A percentile compares a stretch with the other conserved stretches of the same genome.
Conservation (phyloP, 2,113 vertebrate genomes). For the Poeciliopsis prolifica region DNA sequence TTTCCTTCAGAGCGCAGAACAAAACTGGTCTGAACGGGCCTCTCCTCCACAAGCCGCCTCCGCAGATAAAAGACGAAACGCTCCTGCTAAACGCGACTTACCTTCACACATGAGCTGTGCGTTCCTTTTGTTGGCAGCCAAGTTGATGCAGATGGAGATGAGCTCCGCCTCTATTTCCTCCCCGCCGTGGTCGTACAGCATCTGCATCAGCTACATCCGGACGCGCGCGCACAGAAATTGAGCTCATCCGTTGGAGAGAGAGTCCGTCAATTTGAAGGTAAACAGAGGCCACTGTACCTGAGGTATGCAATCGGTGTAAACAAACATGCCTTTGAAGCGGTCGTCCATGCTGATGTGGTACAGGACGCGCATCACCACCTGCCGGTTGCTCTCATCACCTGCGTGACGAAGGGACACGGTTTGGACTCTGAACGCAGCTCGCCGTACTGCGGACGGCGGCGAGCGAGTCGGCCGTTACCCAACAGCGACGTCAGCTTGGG, state of each 20-base stretch:
- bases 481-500: slow-evolving; percentile 91
- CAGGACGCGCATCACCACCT: slow-evolving; percentile 91
- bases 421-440: neutral
- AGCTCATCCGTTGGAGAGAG: neutral
- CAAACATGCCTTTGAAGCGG: slow-evolving; percentile 94
- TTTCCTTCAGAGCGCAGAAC: slow-evolving; percentile 81
- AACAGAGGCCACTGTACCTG: slow-evolving; percentile 81
- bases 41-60: neutral
- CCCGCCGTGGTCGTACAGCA: slow-evolving; percentile 91
- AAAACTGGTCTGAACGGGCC: neutral
- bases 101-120: slow-evolving; percentile 96
- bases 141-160: slow-evolving; percentile 96
- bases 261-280: neutral
- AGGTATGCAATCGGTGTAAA: slow-evolving; percentile 94
- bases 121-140: slow-evolving; percentile 95
- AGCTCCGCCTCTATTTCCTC: slow-evolving; percentile 90
- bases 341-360: slow-evolving; percentile 98
- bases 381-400: slow-evolving; percentile 92
- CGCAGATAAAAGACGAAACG: neutral
- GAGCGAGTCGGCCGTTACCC: slow-evolving; percentile 76
- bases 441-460: neutral
- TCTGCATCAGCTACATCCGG: slow-evolving; percentile 89
- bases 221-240: slow-evolving; percentile 14
- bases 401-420: slow-evolving; percentile 13
- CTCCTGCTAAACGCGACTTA: slow-evolving; percentile 44